These are phyloP conservation scores for Vollenhovia emeryi DNA, from an alignment of 1,140 invertebrate genomes.

Conservation along the genomic window DNA sequence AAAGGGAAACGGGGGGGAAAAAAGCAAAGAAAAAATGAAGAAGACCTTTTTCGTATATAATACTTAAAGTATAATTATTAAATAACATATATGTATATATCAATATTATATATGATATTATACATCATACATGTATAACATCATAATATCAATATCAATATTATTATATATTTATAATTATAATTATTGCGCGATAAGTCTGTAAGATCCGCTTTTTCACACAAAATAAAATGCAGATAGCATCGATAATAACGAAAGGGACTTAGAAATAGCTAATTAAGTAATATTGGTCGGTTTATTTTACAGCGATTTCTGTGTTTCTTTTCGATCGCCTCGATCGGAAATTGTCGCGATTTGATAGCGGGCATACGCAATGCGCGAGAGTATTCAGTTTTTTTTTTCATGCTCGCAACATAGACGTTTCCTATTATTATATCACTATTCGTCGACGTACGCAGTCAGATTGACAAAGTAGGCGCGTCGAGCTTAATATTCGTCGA, in stretches of 20 bases:
- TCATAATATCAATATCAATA: too few relatives aligned
- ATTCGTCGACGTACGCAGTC: constrained; percentile 68
- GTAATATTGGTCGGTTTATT: not conserved
- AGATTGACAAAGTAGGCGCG: constrained; percentile 68
- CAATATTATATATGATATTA: too few relatives aligned
- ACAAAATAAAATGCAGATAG: not conserved
- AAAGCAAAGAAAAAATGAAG: not conserved
- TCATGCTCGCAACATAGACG: constrained; percentile 66
- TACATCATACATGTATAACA: too few relatives aligned
- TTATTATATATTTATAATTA: not conserved
- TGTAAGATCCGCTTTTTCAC: not conserved
- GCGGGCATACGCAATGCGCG: constrained; percentile 83
- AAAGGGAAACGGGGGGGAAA: not conserved
- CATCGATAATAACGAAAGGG: not conserved
- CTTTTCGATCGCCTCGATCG: not conserved
- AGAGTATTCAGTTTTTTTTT: constrained; percentile 79
- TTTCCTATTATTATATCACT: constrained; percentile 70
- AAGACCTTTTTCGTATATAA: not conserved
- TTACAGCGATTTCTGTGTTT: not conserved
- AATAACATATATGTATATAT: not conserved
- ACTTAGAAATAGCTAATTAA: not conserved
- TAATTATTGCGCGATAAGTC: not conserved
- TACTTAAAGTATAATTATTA: not conserved
- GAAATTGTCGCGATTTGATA: constrained; percentile 68
- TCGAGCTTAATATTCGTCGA: constrained; percentile 48